A percentile compares a stretch with the other conserved stretches of the same genome.
Evolutionary conservation across 2,888 invertebrate genomes (phyloP).

Genomic region (Dorcus hopei): DNA sequence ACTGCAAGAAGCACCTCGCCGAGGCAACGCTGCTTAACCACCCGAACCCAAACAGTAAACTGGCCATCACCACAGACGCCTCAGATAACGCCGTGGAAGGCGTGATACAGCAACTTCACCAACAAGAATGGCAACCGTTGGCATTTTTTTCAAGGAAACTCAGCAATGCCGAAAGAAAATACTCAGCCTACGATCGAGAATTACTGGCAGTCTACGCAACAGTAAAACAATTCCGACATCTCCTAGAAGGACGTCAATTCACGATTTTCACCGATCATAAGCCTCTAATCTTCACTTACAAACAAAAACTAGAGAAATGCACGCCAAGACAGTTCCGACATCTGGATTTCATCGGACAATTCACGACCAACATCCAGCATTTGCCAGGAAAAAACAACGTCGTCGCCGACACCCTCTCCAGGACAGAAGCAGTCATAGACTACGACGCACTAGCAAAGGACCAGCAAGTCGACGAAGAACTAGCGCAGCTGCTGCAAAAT

Average conservation of each 20-base stretch:
- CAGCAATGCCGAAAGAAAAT: conserved; percentile 29
- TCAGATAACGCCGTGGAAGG: background rate
- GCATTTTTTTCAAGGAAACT: conserved; percentile 5
- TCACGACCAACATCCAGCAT: too few relatives aligned
- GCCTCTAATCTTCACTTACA: background rate
- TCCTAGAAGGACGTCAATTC: conserved; percentile 39
- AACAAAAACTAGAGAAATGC: too few relatives aligned
- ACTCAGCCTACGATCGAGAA: conserved; percentile 45
- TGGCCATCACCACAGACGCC: background rate
- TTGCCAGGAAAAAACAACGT: too few relatives aligned
- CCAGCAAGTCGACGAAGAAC: too few relatives aligned
- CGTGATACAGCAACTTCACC: background rate
- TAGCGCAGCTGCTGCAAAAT: too few relatives aligned
- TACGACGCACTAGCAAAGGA: too few relatives aligned
- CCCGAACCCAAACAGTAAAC: conserved; percentile 1
- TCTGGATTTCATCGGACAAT: too few relatives aligned
- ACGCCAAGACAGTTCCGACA: too few relatives aligned
- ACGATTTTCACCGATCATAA: background rate
- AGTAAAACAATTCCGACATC: conserved; percentile 38
- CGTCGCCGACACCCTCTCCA: too few relatives aligned
- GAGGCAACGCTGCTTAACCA: conserved; percentile 19
- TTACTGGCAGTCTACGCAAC: conserved; percentile 41
- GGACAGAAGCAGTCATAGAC: too few relatives aligned
- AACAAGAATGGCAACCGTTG: conserved; percentile 2
- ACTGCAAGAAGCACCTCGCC: conserved; percentile 14